Evolutionary conservation across 1,140 invertebrate species (phyloP).

Genomic region (Drosophila teissieri): DNA sequence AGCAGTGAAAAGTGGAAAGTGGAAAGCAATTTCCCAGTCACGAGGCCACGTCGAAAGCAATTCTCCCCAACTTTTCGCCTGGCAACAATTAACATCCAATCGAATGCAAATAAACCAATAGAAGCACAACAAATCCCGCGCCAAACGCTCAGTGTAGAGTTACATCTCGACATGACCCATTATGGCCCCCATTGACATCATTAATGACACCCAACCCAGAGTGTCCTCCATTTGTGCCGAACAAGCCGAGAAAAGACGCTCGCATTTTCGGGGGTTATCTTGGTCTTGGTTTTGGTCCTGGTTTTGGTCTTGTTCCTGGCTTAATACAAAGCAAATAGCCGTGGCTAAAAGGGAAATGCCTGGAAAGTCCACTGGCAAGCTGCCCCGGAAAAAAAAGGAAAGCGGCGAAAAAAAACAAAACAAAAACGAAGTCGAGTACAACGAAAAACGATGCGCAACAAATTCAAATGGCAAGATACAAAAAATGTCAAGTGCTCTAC

Average conservation of each 20-base stretch:
- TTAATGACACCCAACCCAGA: conserved; percentile 76
- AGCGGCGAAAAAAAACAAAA: not conserved
- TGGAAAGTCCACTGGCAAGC: conserved; percentile 22
- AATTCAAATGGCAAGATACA: conserved; percentile 77
- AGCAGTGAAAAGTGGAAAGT: conserved; percentile 43
- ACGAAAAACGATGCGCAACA: conserved; percentile 61
- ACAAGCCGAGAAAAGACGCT: conserved; percentile 13
- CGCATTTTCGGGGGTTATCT: not conserved
- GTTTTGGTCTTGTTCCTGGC: not conserved
- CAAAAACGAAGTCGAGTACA: conserved; percentile 1
- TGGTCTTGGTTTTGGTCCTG: not conserved
- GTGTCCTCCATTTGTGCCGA: conserved; percentile 71
- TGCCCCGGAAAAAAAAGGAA: not conserved
- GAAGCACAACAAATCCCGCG: conserved; percentile 4
- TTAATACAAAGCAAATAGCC: conserved; percentile 62
- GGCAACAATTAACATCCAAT: conserved; percentile 56
- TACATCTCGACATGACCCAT: conserved; percentile 19
- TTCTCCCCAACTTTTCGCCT: conserved; percentile 15
- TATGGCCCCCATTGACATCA: conserved; percentile 69
- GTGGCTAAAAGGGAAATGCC: conserved; percentile 41
- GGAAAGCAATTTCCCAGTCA: conserved; percentile 37
- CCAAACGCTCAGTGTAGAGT: conserved; percentile 3
- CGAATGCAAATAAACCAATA: conserved; percentile 39
- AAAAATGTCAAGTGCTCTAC: conserved; percentile 60
- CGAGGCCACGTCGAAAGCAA: conserved; percentile 14